phyloP scores from a whole-genome alignment of 2,113 vertebrate species.

The Lophochroa leadbeateri region DNA sequence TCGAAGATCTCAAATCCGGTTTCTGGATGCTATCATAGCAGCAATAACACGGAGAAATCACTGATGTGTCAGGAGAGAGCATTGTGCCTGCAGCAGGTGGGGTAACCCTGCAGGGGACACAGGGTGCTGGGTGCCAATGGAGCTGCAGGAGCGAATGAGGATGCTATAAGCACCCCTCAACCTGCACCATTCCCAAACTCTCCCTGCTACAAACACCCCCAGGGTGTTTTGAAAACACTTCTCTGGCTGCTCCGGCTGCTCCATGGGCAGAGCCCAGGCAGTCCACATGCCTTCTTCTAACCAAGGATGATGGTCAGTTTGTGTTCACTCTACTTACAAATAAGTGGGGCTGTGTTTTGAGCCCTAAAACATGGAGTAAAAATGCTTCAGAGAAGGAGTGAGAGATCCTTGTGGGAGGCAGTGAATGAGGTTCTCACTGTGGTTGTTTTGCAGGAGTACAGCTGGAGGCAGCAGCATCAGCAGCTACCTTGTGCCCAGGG shows the following conservation, averaged over 20 bases:
- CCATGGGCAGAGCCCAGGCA: neutral
- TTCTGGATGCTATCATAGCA: neutral
- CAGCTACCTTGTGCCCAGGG: neutral
- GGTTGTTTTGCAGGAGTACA: neutral
- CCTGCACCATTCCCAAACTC: rapidly evolving
- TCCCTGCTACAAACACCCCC: neutral
- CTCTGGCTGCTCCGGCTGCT: neutral
- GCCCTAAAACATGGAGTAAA: neutral
- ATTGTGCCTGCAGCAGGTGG: neutral
- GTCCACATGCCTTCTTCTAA: neutral
- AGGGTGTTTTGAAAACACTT: neutral
- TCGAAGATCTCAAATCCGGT: rapidly evolving
- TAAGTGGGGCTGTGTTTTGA: neutral
- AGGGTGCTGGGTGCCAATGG: rapidly evolving
- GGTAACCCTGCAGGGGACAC: rapidly evolving
- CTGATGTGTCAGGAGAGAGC: neutral
- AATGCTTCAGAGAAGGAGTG: neutral
- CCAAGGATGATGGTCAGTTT: neutral
- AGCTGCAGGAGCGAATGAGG: neutral
- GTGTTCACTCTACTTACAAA: neutral
- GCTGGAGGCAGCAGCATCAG: neutral
- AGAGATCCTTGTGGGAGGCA: neutral
- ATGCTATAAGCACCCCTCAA: neutral
- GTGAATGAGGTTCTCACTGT: neutral
- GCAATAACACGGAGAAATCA: neutral